These are phyloP conservation scores for Ramazzottius varieornatus DNA, from an alignment of 2,888 invertebrate species.

Conservation along the genomic window DNA sequence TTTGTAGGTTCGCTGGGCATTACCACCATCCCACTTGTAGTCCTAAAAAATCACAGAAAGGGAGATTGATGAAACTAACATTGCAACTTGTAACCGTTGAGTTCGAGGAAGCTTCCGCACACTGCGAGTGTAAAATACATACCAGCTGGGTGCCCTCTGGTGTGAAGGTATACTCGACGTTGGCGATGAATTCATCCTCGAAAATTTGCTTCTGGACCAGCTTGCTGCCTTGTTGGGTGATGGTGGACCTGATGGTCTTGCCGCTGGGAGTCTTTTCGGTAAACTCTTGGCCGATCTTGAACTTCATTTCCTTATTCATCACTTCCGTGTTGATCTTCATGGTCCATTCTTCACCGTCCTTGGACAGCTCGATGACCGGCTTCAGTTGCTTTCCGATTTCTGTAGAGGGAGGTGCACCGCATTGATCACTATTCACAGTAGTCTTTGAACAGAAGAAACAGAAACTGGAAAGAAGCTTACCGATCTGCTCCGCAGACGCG, in stretches of 20 bases:
- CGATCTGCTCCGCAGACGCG: background rate
- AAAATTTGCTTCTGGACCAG: background rate
- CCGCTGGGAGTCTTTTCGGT: background rate
- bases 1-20: no score
- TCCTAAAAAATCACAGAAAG: no score
- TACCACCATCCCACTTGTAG: no score
- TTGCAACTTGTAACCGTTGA: no score
- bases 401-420: no score
- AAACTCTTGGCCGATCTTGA: background rate
- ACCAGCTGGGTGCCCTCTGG: background rate
- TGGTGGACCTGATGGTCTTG: background rate
- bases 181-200: background rate
- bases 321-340: background rate
- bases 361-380: background rate
- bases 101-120: no score
- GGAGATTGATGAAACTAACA: no score
- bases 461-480: no score
- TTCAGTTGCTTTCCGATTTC: background rate
- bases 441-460: no score
- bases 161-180: background rate
- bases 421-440: no score
- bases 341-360: background rate
- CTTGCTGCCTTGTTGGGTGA: background rate
- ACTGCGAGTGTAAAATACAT: no score
- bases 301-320: background rate